These are phyloP conservation scores for Parascotia fuliginaria DNA, from an alignment of 2,888 invertebrate genomes.

Conservation along the genomic window DNA sequence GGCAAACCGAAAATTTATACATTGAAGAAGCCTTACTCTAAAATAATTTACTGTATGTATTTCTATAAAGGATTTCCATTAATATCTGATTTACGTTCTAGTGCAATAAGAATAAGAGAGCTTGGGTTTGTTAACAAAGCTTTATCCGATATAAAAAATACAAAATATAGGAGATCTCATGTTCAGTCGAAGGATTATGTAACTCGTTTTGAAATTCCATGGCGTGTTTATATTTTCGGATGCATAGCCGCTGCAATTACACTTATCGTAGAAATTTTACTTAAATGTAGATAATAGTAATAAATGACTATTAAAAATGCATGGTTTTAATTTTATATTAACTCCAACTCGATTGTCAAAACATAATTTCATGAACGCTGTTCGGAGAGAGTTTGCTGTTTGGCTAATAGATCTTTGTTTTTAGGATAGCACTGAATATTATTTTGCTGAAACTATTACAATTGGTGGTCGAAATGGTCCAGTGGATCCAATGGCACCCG, in stretches of 20 bases:
- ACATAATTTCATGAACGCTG: too few relatives aligned
- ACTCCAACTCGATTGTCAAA: too few relatives aligned
- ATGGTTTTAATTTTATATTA: too few relatives aligned
- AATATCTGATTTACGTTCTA: constrained; percentile 34
- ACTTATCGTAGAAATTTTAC: constrained; percentile 42
- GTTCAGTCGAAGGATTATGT: constrained; percentile 19
- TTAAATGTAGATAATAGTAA: constrained; percentile 5
- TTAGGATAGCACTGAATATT: too few relatives aligned
- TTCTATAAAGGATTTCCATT: constrained; percentile 68
- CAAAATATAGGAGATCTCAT: constrained; percentile 27
- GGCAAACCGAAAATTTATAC: constrained; percentile 41
- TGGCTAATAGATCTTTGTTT: too few relatives aligned
- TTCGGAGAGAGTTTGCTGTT: too few relatives aligned
- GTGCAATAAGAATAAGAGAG: constrained; percentile 53
- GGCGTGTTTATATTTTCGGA: constrained; percentile 52
- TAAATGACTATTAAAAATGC: too few relatives aligned
- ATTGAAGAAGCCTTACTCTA: constrained; percentile 48
- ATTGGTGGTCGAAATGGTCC: too few relatives aligned
- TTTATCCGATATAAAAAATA: constrained; percentile 31
- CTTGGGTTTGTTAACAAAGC: constrained; percentile 52
- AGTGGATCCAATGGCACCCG: too few relatives aligned
- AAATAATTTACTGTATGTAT: constrained; percentile 59
- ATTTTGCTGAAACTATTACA: too few relatives aligned
- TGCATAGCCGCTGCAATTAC: constrained; percentile 35
- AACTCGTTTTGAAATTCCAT: constrained; percentile 46